These are phyloP conservation scores for Sthenelais limicola DNA, from an alignment of 2,888 invertebrate genomes.

Conservation along the genomic window DNA sequence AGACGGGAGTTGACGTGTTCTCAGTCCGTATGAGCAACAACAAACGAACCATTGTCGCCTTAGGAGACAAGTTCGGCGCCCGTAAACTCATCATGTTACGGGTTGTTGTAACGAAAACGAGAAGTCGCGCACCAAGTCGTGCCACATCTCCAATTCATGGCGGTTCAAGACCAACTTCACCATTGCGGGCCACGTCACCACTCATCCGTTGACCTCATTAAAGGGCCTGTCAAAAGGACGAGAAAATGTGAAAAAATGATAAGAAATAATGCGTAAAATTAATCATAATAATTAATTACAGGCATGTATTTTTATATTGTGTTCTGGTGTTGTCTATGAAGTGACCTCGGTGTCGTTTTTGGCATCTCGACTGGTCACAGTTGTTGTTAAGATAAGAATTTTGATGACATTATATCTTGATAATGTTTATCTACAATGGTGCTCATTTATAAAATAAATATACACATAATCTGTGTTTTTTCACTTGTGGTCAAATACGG, in stretches of 20 bases:
- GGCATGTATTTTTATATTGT: conserved; percentile 38
- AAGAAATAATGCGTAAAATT: not conserved
- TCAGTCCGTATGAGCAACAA: conserved; percentile 69
- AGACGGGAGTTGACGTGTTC: conserved; percentile 71
- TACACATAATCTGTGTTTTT: no score
- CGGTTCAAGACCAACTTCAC: conserved; percentile 28
- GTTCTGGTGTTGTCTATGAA: conserved; percentile 29
- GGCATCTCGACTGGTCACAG: conserved; percentile 4
- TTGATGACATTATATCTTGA: not conserved
- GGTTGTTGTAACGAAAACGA: conserved; percentile 58
- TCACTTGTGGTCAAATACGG: no score
- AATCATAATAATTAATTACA: conserved; percentile 17
- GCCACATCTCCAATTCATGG: conserved; percentile 43
- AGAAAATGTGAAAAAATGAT: no score
- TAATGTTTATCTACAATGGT: conserved; percentile 20
- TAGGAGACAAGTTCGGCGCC: conserved; percentile 70
- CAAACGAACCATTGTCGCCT: conserved; percentile 71
- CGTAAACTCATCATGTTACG: conserved; percentile 72
- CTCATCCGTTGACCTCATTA: conserved; percentile 20
- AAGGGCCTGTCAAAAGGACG: not conserved
- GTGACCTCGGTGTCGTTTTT: conserved; percentile 27
- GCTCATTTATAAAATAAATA: conserved; percentile 27
- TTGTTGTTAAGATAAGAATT: not conserved
- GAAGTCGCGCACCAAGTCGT: conserved; percentile 43
- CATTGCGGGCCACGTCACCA: conserved; percentile 29